These are phyloP conservation scores for Conops quadrifasciatus DNA, from an alignment of 2,888 invertebrate genomes.

Conservation along the genomic window DNA sequence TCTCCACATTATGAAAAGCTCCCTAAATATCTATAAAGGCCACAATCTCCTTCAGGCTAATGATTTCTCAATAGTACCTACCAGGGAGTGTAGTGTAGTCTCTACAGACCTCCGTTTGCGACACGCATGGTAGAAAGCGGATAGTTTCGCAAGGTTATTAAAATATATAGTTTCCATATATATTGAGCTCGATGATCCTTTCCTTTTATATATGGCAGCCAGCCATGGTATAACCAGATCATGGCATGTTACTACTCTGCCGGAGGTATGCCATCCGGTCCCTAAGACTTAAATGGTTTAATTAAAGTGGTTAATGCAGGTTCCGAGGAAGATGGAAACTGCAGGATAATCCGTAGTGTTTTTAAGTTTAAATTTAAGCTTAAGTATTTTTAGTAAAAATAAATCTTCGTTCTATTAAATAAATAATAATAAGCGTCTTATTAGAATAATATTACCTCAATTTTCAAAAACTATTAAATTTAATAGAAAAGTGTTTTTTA, in stretches of 20 bases:
- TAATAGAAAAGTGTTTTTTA: too few relatives aligned
- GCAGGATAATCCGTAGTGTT: too few relatives aligned
- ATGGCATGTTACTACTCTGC: not conserved
- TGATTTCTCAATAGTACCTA: too few relatives aligned
- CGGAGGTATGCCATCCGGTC: not conserved
- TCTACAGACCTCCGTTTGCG: too few relatives aligned
- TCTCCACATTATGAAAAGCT: not conserved
- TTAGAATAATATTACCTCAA: too few relatives aligned
- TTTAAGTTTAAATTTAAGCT: too few relatives aligned
- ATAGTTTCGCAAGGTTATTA: not conserved
- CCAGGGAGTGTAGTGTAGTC: not conserved
- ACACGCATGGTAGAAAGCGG: not conserved
- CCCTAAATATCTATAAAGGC: not conserved
- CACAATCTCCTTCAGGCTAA: not conserved
- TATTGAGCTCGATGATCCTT: not conserved
- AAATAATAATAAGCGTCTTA: too few relatives aligned
- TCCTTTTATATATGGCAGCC: not conserved
- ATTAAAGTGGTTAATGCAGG: too few relatives aligned
- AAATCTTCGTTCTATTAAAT: too few relatives aligned
- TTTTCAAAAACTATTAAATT: too few relatives aligned
- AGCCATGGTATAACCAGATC: not conserved
- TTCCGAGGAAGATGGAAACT: too few relatives aligned
- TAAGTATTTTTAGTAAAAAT: too few relatives aligned
- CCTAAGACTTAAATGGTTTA: not conserved
- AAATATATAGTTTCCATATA: not conserved